Conservation (phyloP, 2,888 invertebrate genomes). For the Pollenia angustigena region DNA sequence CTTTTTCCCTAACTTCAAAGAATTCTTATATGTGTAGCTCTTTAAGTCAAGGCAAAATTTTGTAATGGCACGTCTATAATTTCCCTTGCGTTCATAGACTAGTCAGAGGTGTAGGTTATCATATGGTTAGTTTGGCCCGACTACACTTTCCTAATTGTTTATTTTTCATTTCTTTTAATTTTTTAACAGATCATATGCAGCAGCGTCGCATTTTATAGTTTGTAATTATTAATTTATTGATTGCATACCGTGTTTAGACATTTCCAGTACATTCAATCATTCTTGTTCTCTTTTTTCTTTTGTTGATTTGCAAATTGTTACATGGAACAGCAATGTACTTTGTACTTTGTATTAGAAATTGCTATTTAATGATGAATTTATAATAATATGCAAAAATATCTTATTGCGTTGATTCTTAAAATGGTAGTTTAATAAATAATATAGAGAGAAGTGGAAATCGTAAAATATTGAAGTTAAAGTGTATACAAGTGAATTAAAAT, state of each 20-base stretch:
- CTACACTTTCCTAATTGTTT: not conserved
- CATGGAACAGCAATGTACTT: not conserved
- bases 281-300: not conserved
- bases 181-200: constrained; percentile 58
- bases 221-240: constrained; percentile 77
- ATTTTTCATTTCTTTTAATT: constrained; percentile 15
- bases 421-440: constrained; percentile 6
- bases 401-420: constrained; percentile 7
- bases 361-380: constrained; percentile 19
- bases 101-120: too few species aligned
- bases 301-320: constrained; percentile 21
- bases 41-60: too few species aligned
- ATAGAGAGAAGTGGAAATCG: not conserved
- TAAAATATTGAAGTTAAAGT: not conserved
- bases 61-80: too few species aligned
- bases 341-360: constrained; percentile 35
- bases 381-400: constrained; percentile 53
- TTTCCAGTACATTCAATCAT: constrained; percentile 57
- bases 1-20: too few species aligned
- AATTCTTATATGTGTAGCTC: too few species aligned
- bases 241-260: constrained; percentile 74
- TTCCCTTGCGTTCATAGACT: too few species aligned
- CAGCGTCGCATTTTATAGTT: constrained; percentile 59
- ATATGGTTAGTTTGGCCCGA: too few species aligned
- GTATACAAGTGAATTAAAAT: not conserved